These are phyloP conservation scores for Schizaphis graminum DNA, from an alignment of 2,888 invertebrate species.

Conservation along the genomic window DNA sequence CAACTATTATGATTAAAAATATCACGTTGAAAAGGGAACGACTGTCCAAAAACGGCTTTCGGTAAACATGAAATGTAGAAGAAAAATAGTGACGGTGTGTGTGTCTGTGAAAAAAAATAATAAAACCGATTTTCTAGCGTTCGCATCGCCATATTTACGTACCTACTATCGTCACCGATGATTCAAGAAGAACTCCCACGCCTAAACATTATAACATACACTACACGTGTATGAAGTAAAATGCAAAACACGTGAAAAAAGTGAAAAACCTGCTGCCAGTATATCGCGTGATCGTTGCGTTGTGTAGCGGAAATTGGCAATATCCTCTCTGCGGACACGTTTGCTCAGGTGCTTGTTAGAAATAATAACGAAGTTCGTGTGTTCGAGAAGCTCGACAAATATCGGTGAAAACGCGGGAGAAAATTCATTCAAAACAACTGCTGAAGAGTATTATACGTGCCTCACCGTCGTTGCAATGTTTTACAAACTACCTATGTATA, in stretches of 20 bases:
- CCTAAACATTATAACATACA: background rate
- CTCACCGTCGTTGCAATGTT: background rate
- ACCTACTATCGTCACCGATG: background rate
- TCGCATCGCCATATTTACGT: slow-evolving; percentile 20
- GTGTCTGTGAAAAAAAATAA: background rate
- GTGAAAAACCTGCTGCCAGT: background rate
- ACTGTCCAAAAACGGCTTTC: slow-evolving; percentile 34
- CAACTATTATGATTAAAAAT: slow-evolving; percentile 46
- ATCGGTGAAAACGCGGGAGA: background rate
- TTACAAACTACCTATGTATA: background rate
- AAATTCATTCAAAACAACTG: background rate
- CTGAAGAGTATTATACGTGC: background rate
- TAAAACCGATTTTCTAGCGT: slow-evolving; percentile 24
- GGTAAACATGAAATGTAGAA: slow-evolving; percentile 12
- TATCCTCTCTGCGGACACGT: slow-evolving; percentile 9
- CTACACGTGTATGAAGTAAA: background rate
- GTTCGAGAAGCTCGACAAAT: background rate
- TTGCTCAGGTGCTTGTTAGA: background rate
- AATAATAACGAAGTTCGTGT: background rate
- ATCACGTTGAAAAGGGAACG: slow-evolving; percentile 46
- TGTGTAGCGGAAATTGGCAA: slow-evolving; percentile 13
- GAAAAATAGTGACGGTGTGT: background rate
- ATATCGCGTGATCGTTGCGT: slow-evolving; percentile 27
- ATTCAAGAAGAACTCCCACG: slow-evolving; percentile 39
- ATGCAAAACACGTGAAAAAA: slow-evolving; percentile 25